Base-by-base conservation (phyloP, 2,113 vertebrate species). In the Cranoglanis bouderius region DNA sequence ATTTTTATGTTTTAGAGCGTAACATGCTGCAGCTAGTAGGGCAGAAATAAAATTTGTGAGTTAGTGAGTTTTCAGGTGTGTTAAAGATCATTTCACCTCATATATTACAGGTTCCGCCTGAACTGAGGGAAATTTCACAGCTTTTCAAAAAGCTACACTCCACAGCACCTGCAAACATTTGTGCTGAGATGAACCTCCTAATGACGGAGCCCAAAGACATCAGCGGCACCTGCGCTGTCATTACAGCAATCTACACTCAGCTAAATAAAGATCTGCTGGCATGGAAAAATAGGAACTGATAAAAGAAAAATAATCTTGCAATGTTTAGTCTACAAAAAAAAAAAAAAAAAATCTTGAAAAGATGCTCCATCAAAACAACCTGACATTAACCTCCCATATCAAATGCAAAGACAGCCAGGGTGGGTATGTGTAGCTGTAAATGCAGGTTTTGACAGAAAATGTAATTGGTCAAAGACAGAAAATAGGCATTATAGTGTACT, bases 331-430 rank as follows among this genome's bases (percentile, higher is more conserved):
- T 72, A 78, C 46, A 72, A 82, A n/a, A 74, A 21, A 32, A 49
- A 10, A 1, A 49, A 55, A 55, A 70, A 35, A 0, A 85, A 80
- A 61, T 70, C 26, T 43, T 51, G 67, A 78, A 32, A 38, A 78
- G 40, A 63, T 78, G 57, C 74, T 80, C 82, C 82, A 83, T 86
- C 75, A 74, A 67, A 85, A 86, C 80, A 85, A 49, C 21, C 51
- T 78, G 29, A 78, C 57, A 35, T 88, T 85, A 90, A 90, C 86
- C 88, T 90, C 77, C 86, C 43, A 82, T 85, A 84, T 88, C 86
- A 87, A 90, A 90, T 84, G 89, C 88, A 90, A 91, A 91, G 87
- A 90, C 90, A 92, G 91, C 84, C 84, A 85, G 78, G 87, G 90
- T 92, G 92, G 88, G 61, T 21, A 75, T 87, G 63, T 81, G 85